phyloP scores from a whole-genome alignment of 1,140 invertebrate genomes.

The Bacillus rossius region DNA sequence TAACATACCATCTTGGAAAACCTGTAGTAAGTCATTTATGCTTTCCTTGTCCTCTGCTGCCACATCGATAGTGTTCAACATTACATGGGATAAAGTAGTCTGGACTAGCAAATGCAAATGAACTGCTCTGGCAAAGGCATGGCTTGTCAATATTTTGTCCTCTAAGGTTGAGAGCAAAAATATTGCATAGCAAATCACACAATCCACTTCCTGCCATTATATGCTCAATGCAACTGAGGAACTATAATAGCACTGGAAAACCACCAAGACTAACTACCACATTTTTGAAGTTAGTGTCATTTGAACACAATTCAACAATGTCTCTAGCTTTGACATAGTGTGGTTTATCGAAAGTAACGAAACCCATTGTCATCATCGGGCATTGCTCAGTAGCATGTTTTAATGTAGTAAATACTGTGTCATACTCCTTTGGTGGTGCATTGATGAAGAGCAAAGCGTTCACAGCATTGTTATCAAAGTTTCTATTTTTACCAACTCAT shows the following conservation, averaged over 20 bases:
- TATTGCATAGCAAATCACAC: conserved; percentile 28
- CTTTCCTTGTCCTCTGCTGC: too few relatives aligned
- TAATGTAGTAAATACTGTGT: not conserved
- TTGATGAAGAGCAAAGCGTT: not conserved
- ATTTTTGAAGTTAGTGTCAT: conserved; percentile 13
- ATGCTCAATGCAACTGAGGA: conserved; percentile 35
- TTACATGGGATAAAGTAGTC: not conserved
- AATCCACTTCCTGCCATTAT: conserved; percentile 38
- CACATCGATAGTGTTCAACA: too few relatives aligned
- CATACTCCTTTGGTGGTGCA: not conserved
- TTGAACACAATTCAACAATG: conserved; percentile 27
- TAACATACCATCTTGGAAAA: too few relatives aligned
- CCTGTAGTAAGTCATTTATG: too few relatives aligned
- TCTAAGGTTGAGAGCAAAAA: conserved; percentile 32
- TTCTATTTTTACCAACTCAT: too few relatives aligned
- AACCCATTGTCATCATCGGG: conserved; percentile 30
- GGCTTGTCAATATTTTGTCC: conserved; percentile 36
- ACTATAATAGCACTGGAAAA: conserved; percentile 39
- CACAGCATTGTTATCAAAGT: not conserved
- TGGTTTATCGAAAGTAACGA: not conserved
- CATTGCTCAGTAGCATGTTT: not conserved
- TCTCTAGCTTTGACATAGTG: conserved; percentile 12
- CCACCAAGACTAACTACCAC: conserved; percentile 25
- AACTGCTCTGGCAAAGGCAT: conserved; percentile 39
- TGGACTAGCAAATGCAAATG: conserved; percentile 35